Evolutionary conservation across 2,888 invertebrate genomes (phyloP).

Genomic region (Gasteruption jaculator): DNA sequence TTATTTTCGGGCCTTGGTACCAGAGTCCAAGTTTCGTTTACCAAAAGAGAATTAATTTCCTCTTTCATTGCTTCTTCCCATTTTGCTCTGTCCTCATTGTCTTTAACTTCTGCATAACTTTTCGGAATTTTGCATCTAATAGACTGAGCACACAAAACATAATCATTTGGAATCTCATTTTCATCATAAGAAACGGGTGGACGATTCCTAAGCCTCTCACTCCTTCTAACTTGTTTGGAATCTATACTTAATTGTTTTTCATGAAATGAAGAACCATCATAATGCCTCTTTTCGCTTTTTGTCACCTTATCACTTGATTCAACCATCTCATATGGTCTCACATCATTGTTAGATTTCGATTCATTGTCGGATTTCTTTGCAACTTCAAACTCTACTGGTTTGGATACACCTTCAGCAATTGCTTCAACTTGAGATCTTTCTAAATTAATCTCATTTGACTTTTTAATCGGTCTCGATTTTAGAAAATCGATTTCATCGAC

Average conservation of each 20-base stretch:
- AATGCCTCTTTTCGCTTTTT: neutral
- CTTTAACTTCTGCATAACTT: conserved; percentile 18
- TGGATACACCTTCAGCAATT: too few relatives aligned
- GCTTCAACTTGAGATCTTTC: conserved; percentile 1
- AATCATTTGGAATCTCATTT: conserved; percentile 7
- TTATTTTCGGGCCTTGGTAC: conserved; percentile 16
- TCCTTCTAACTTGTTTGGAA: conserved; percentile 17
- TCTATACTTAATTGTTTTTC: too few relatives aligned
- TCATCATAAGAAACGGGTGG: conserved; percentile 17
- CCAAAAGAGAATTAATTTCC: conserved; percentile 21
- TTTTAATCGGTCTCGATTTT: conserved; percentile 13
- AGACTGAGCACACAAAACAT: conserved; percentile 10
- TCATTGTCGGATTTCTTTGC: neutral
- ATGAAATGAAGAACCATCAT: too few relatives aligned
- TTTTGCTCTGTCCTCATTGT: conserved; percentile 17
- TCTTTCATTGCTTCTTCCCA: conserved; percentile 23
- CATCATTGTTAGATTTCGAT: conserved; percentile 14
- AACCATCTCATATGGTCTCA: too few relatives aligned
- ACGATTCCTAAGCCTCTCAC: conserved; percentile 18
- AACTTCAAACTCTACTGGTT: too few relatives aligned
- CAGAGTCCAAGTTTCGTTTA: conserved; percentile 17
- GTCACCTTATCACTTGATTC: neutral
- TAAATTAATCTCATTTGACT: neutral
- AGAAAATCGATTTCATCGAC: conserved; percentile 37
- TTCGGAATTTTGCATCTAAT: conserved; percentile 14